phyloP scores from a whole-genome alignment of 2,797 vertebrate genomes.

The Oryzias dopingdopingensis region DNA sequence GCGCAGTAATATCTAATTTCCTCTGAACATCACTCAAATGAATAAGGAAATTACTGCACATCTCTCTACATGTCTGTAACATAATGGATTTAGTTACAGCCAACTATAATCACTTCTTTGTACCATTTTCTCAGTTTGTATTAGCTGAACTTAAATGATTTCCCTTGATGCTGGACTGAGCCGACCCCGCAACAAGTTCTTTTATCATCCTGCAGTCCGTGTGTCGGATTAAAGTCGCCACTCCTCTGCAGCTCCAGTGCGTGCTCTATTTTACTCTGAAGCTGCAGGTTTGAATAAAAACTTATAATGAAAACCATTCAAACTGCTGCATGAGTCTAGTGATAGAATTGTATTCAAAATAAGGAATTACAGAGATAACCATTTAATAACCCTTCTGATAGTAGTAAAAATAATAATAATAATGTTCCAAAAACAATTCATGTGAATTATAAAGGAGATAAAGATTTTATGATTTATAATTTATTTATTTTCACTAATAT shows the following conservation, averaged over 20 bases:
- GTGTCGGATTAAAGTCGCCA: conserved; percentile 27
- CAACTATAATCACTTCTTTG: conserved; percentile 49
- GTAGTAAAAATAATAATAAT: too few relatives aligned
- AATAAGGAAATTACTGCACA: conserved; percentile 38
- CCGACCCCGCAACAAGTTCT: conserved; percentile 30
- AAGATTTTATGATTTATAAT: too few relatives aligned
- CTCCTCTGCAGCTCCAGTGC: conserved; percentile 11
- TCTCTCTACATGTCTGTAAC: conserved; percentile 40
- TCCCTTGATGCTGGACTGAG: conserved; percentile 42
- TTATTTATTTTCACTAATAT: too few relatives aligned
- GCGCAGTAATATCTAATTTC: conserved; percentile 64
- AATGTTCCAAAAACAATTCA: too few relatives aligned
- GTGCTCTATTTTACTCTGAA: conserved; percentile 18
- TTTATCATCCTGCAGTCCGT: conserved; percentile 28
- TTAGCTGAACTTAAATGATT: conserved; percentile 52
- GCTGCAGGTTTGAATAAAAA: neutral
- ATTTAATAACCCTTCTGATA: too few relatives aligned
- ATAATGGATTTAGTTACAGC: conserved; percentile 50
- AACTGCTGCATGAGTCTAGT: too few relatives aligned
- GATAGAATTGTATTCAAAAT: too few relatives aligned
- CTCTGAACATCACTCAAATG: conserved; percentile 54
- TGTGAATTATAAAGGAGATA: too few relatives aligned
- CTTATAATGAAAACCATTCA: neutral
- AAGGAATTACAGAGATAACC: too few relatives aligned
- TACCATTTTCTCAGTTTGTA: conserved; percentile 47